phyloP scores from a whole-genome alignment of 1,140 invertebrate genomes.

The Delia radicum region DNA sequence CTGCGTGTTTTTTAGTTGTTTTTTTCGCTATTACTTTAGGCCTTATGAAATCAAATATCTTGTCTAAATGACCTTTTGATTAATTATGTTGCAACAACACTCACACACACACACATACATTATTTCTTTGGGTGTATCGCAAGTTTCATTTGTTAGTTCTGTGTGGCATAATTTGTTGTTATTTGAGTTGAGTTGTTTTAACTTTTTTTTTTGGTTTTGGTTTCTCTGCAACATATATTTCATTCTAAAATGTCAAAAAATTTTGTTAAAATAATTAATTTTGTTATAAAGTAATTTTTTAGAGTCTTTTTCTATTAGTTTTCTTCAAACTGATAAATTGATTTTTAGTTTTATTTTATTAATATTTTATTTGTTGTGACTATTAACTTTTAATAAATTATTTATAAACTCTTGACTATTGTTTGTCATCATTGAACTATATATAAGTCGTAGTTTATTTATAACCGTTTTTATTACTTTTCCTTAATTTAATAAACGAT shows the following conservation, averaged over 20 bases:
- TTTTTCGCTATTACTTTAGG: neutral
- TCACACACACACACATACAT: neutral
- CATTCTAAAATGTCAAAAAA: neutral
- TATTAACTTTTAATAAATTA: constrained; percentile 1
- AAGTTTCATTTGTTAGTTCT: neutral
- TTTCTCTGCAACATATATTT: neutral
- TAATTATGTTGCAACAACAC: constrained; percentile 1
- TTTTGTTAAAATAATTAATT: neutral
- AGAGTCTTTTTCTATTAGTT: neutral
- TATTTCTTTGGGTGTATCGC: neutral
- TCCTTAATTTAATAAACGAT: neutral
- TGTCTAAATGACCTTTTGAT: constrained; percentile 4
- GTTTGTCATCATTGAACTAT: neutral
- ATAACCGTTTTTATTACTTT: neutral
- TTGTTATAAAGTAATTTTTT: neutral
- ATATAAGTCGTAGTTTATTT: neutral
- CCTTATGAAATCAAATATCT: neutral
- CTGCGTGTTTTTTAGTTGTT: neutral
- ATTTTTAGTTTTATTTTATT: neutral
- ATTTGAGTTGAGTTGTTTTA: neutral
- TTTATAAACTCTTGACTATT: neutral
- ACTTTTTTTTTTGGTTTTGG: neutral
- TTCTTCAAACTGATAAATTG: neutral
- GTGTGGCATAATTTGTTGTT: neutral
- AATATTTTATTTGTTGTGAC: neutral